Base-by-base conservation (phyloP, 92 coral and sea anemone species). In the Epizoanthus scotinus region DNA sequence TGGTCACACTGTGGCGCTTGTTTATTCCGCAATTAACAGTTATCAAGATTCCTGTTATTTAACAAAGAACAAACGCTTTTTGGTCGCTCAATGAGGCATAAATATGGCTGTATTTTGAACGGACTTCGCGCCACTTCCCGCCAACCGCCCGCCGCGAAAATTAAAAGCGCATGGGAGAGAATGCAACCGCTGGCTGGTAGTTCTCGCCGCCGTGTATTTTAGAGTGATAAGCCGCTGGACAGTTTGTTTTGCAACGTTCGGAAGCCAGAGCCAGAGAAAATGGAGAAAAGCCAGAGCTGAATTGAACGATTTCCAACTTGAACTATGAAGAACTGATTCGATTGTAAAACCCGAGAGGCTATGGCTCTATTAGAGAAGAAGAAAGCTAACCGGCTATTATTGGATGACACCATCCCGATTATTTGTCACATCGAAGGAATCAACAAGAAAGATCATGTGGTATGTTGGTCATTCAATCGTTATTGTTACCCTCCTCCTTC, bases 371-470 rank as follows among this genome's bases (percentile, higher is more conserved):
- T 85, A 27, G 84, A 89, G 52, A 90, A 84, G 69, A 68, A 88
- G 73, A 85, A 54, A 70, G 78, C 77, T 49, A 62, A 47, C 29
- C 24, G 61, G 40, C 19, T 38, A n/a, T 81, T 26, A 49, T 47
- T 93, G 49, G 93, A 95, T 73, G 99, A 95, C 80, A 95, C 99
- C 2, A 73, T 67, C 2, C 99, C 99, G 22, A 69, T 95, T 36
- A 78, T 90, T 72, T 95, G 99, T 83, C 85, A 82, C 24, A 94
- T 95, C 31, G 98, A 95, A 72, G 98, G 96, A 8, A 90, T 94
- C 54, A 91, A 86, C 63, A 95, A 95, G 84, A 93, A 91, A 47
- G 99, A 95, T 6, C 90, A 95, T 82, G 99, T 95, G 17, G 99
- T 95, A 87, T 79, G 94, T 44, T 47, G 44, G 8, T 56, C 24